Conservation (phyloP, 2,113 vertebrate species). For the human (Homo sapiens) region GRCh38 chr6:64201001-64201500, state of each 20-base stretch:
- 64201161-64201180: background rate
- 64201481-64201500: slow-evolving; percentile 16
- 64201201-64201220: background rate
- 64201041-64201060: background rate
- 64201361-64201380: slow-evolving; percentile 59
- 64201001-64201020: background rate
- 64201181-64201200: background rate
- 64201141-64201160: background rate
- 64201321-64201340: slow-evolving; percentile 48
- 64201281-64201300: slow-evolving; percentile 16
- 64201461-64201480: slow-evolving; percentile 62
- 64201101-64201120: background rate
- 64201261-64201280: slow-evolving; percentile 39
- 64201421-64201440: slow-evolving; percentile 64
- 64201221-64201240: background rate
- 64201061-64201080: background rate
- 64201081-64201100: slow-evolving; percentile 7
- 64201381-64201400: slow-evolving; percentile 59
- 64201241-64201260: slow-evolving; percentile 28
- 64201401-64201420: slow-evolving; percentile 71
- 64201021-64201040: slow-evolving; percentile 6
- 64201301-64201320: slow-evolving; percentile 51
- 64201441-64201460: slow-evolving; percentile 61
- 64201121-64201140: background rate
- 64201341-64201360: slow-evolving; percentile 51